Percentiles rank a stretch among this genome's conserved stretches.
Conservation (phyloP, 2,888 invertebrate species). For the Drosophila emarginata region DNA sequence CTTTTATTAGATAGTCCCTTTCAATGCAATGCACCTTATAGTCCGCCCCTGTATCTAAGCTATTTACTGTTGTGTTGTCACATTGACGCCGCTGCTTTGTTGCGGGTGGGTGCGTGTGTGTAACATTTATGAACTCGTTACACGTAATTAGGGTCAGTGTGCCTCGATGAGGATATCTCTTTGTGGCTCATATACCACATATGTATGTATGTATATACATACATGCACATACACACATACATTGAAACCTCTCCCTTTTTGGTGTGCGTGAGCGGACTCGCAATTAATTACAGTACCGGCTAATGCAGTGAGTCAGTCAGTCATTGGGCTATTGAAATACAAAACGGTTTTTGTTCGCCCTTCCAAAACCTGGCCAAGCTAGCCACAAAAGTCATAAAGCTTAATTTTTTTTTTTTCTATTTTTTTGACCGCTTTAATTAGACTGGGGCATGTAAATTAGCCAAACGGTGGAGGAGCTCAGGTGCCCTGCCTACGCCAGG, state of each 20-base stretch:
- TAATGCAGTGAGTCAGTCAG: slow-evolving; percentile 29
- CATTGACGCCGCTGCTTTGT: slow-evolving; percentile 22
- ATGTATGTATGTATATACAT: background rate
- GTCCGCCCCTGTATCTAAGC: background rate
- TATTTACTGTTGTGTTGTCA: slow-evolving; percentile 26
- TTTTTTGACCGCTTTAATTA: slow-evolving; percentile 61
- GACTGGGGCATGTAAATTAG: slow-evolving; percentile 68
- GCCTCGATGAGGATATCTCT: slow-evolving; percentile 27
- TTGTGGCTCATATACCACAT: slow-evolving; percentile 17
- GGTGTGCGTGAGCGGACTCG: slow-evolving; percentile 43
- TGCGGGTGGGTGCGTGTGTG: slow-evolving; percentile 59
- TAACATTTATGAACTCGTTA: slow-evolving; percentile 75
- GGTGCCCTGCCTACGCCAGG: slow-evolving; percentile 30
- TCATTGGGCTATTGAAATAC: slow-evolving; percentile 62
- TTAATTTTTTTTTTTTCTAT: slow-evolving; percentile 34
- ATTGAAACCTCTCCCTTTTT: slow-evolving; percentile 7
- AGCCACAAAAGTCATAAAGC: slow-evolving; percentile 69
- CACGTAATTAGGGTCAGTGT: slow-evolving; percentile 72
- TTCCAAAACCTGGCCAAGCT: slow-evolving; percentile 1
- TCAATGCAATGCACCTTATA: background rate
- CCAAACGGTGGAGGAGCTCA: slow-evolving; percentile 38
- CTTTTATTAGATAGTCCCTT: too few relatives aligned
- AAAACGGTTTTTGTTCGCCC: slow-evolving; percentile 60
- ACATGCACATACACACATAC: slow-evolving; percentile 7
- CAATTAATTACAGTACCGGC: slow-evolving; percentile 66